Conservation (phyloP, 1,140 invertebrate genomes). For the Drosophila bocqueti region DNA sequence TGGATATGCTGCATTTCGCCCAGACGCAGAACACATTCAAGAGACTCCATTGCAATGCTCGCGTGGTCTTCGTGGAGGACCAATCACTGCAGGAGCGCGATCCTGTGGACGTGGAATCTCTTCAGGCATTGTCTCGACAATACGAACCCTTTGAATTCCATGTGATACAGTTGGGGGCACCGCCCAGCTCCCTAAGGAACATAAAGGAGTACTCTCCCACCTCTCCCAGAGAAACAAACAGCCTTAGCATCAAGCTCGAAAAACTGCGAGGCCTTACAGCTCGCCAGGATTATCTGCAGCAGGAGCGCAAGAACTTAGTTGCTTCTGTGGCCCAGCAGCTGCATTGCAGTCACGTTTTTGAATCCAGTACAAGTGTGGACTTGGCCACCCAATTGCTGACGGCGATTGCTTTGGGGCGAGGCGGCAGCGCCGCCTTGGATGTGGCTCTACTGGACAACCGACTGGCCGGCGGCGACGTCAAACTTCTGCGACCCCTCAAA, state of each 20-base stretch:
- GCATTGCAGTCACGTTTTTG: conserved; percentile 86
- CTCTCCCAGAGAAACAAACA: not conserved
- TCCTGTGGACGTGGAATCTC: conserved; percentile 5
- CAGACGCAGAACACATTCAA: conserved; percentile 77
- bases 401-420: conserved; percentile 87
- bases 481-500: conserved; percentile 72
- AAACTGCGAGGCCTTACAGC: conserved; percentile 57
- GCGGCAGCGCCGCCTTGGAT: conserved; percentile 87
- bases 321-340: conserved; percentile 74
- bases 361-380: conserved; percentile 85
- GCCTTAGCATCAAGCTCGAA: not conserved
- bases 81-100: conserved; percentile 39
- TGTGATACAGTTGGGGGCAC: conserved; percentile 35
- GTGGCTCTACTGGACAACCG: conserved; percentile 86
- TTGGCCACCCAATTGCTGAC: conserved; percentile 86
- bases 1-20: conserved; percentile 78
- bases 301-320: conserved; percentile 55
- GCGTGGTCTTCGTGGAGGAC: conserved; percentile 76
- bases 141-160: conserved; percentile 62
- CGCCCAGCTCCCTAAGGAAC: conserved; percentile 9
- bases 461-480: conserved; percentile 56
- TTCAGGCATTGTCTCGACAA: conserved; percentile 25
- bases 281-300: conserved; percentile 69
- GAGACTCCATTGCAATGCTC: conserved; percentile 64
- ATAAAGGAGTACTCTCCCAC: conserved; percentile 22